A percentile compares a stretch with the other conserved stretches of the same genome.
Evolutionary conservation across 2,797 vertebrate species (phyloP).

Genomic region (Pantherophis vulpinus): DNA sequence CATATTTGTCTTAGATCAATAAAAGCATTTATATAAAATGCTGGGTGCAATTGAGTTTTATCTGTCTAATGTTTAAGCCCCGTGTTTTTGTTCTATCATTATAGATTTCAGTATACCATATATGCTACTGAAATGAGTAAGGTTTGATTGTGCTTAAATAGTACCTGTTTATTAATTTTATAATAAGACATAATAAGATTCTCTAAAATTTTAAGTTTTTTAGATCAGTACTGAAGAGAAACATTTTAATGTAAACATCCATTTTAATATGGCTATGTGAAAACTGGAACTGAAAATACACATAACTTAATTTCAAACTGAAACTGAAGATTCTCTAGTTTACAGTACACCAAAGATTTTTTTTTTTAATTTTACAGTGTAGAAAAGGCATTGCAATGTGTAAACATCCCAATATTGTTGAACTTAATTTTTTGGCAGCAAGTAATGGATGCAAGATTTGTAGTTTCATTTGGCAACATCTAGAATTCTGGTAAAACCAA

Average conservation of each 20-base stretch:
- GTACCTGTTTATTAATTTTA: background rate
- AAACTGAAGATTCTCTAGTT: conserved; percentile 13
- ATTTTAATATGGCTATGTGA: background rate
- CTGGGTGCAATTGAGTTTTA: background rate
- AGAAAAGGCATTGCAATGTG: background rate
- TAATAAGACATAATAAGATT: background rate
- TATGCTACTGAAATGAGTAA: background rate
- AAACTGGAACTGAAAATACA: background rate
- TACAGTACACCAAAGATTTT: background rate
- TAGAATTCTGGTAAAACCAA: background rate
- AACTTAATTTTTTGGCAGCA: background rate
- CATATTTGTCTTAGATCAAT: background rate
- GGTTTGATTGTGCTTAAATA: background rate
- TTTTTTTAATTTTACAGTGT: background rate
- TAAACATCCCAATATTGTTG: background rate
- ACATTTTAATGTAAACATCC: background rate
- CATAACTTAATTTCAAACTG: conserved; percentile 5
- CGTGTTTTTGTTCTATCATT: background rate
- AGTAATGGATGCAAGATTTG: background rate
- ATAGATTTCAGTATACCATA: background rate
- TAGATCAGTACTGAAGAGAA: background rate
- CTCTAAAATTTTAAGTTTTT: background rate
- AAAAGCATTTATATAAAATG: background rate
- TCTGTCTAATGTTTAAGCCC: background rate
- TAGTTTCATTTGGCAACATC: background rate